phyloP scores from a whole-genome alignment of 2,113 vertebrate genomes.

The Cromileptes altivelis region DNA sequence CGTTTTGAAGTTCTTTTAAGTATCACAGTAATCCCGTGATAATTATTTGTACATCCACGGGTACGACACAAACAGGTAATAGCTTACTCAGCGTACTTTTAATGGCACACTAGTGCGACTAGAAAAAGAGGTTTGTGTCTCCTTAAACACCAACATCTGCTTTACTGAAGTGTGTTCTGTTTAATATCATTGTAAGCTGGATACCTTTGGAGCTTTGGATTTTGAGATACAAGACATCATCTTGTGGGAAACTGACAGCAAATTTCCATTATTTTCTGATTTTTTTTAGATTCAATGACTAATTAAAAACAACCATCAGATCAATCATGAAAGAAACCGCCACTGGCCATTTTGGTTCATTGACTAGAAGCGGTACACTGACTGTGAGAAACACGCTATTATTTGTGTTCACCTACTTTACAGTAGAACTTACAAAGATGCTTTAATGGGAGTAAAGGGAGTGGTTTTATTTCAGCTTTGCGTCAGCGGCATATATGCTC shows the following conservation, averaged over 20 bases:
- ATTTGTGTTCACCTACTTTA: not conserved
- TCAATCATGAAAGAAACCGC: not conserved
- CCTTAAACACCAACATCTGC: slow-evolving; percentile 13
- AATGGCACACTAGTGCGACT: not conserved
- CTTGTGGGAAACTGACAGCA: too few species aligned
- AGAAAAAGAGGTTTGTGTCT: not conserved
- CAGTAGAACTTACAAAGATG: not conserved
- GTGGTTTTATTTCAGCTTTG: not conserved
- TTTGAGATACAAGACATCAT: too few species aligned
- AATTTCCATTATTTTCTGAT: too few species aligned
- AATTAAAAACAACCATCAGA: not conserved
- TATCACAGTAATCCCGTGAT: too few species aligned
- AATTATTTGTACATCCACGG: not conserved
- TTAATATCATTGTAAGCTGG: too few species aligned
- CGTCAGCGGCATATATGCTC: too few species aligned
- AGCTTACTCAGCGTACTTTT: not conserved
- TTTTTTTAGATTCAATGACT: too few species aligned
- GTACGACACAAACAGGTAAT: not conserved
- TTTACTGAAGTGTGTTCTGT: not conserved
- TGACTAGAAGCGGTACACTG: too few species aligned
- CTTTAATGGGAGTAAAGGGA: not conserved
- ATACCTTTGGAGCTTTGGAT: too few species aligned
- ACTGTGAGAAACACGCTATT: too few species aligned
- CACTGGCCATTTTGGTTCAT: too few species aligned
- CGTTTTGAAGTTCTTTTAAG: too few species aligned